These are phyloP conservation scores for Ephestia elutella DNA, from an alignment of 1,140 invertebrate species.

Conservation along the genomic window DNA sequence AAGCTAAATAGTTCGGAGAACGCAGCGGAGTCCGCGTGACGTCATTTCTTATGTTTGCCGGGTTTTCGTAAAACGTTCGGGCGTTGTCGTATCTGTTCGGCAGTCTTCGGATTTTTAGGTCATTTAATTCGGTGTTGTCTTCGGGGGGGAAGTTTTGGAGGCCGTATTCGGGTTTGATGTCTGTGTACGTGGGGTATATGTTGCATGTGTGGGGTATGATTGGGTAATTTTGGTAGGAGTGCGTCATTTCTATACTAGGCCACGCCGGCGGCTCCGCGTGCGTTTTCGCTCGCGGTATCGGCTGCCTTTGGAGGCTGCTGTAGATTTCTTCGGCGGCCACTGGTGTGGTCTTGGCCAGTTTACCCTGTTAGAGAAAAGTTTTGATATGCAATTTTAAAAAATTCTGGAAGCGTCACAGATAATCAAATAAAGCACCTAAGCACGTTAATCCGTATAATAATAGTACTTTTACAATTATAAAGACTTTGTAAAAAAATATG, in stretches of 20 bases:
- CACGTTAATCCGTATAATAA: no score
- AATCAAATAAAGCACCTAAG: no score
- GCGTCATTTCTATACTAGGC: constrained; percentile 54
- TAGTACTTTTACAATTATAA: no score
- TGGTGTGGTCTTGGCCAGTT: constrained; percentile 76
- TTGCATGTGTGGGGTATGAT: constrained; percentile 57
- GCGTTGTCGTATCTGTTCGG: constrained; percentile 46
- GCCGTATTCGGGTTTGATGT: constrained; percentile 58
- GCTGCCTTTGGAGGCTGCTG: constrained; percentile 74
- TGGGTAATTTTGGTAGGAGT: constrained; percentile 64
- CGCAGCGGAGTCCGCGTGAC: constrained; percentile 32
- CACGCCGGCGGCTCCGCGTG: constrained; percentile 71
- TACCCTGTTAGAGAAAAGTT: constrained; percentile 72
- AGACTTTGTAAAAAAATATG: no score
- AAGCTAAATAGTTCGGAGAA: constrained; percentile 47
- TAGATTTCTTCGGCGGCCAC: constrained; percentile 72
- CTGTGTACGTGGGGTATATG: constrained; percentile 58
- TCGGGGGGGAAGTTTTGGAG: constrained; percentile 40
- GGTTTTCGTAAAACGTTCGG: constrained; percentile 61
- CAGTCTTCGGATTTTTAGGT: constrained; percentile 36
- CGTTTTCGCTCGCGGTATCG: constrained; percentile 75
- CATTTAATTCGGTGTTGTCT: constrained; percentile 22
- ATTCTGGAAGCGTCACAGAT: no score
- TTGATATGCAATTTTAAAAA: no score
- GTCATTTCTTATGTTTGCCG: constrained; percentile 42